phyloP scores from a whole-genome alignment of 2,113 vertebrate species.

The Oenanthe oenanthe region DNA sequence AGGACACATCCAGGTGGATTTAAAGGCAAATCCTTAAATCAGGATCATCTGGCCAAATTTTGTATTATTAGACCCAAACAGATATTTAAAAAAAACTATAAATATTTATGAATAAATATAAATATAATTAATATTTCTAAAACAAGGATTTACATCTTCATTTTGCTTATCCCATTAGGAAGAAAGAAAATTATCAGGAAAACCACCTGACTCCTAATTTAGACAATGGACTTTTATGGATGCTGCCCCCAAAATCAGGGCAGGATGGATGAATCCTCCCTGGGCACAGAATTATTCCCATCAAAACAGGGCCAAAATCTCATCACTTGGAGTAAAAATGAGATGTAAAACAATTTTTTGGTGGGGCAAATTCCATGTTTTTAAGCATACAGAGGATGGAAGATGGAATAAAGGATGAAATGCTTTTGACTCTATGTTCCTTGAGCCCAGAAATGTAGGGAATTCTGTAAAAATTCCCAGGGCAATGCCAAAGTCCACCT shows the following conservation, averaged over 20 bases:
- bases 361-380: not conserved
- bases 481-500: not conserved
- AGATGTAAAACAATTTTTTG: not conserved
- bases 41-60: not conserved
- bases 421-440: accelerated
- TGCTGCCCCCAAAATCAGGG: not conserved
- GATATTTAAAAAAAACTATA: not conserved
- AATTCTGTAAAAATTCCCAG: not conserved
- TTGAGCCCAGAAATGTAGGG: not conserved
- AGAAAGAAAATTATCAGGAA: not conserved
- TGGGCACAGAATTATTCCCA: not conserved
- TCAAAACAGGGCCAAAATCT: not conserved
- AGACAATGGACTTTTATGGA: not conserved
- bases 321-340: not conserved
- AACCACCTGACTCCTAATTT: not conserved
- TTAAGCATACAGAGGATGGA: not conserved
- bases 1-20: not conserved
- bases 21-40: not conserved
- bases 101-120: not conserved
- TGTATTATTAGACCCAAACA: not conserved
- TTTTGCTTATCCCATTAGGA: not conserved
- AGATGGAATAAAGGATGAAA: not conserved
- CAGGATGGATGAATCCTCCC: not conserved
- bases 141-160: not conserved
- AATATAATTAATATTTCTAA: not conserved